Evolutionary conservation across 2,888 invertebrate genomes (phyloP).

Genomic region (Lamellibrachia satsuma): DNA sequence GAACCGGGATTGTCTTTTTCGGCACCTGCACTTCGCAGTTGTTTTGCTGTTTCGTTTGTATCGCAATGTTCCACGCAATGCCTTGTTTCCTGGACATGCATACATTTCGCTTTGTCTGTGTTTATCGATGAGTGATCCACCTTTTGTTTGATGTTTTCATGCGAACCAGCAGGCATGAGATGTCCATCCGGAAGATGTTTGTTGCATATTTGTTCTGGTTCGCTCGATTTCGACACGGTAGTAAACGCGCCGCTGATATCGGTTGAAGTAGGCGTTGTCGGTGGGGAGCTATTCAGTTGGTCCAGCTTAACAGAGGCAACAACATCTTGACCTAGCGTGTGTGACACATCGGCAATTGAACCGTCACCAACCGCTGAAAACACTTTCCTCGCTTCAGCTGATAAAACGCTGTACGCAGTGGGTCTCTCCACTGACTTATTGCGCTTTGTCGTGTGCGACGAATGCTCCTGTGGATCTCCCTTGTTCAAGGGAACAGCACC

Average conservation of each 20-base stretch:
- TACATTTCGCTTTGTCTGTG: neutral
- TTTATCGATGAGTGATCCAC: neutral
- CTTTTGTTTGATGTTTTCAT: neutral
- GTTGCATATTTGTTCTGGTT: neutral
- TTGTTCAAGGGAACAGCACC: neutral
- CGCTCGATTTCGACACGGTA: neutral
- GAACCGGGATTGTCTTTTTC: neutral
- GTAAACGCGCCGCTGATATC: neutral
- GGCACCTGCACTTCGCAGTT: neutral
- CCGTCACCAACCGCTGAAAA: neutral
- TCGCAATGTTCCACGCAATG: neutral
- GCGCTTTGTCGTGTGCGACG: neutral
- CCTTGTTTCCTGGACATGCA: neutral
- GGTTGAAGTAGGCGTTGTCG: neutral
- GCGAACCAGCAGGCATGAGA: neutral
- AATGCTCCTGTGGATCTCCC: neutral
- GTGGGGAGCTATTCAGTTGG: neutral
- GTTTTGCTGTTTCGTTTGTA: neutral
- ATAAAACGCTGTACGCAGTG: neutral
- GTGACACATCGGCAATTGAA: neutral
- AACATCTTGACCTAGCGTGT: neutral
- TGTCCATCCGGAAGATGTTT: neutral
- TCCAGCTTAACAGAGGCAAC: neutral
- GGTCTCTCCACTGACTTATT: neutral
- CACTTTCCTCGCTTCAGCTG: neutral